Percentiles rank a stretch among this genome's conserved stretches.
phyloP scores from a whole-genome alignment of 2,888 invertebrate species.

The Scotopteryx bipunctaria region DNA sequence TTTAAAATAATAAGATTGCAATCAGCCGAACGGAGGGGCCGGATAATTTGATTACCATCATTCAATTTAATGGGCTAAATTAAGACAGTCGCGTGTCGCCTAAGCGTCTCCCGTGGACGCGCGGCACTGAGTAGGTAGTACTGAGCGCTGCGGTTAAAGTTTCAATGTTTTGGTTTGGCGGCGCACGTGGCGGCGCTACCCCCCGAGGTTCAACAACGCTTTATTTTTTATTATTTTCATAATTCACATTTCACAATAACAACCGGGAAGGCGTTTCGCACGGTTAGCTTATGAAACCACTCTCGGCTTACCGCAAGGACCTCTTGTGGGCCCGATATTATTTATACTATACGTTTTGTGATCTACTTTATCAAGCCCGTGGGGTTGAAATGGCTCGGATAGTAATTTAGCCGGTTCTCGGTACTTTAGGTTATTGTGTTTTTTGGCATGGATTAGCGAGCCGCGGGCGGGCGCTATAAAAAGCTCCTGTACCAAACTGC shows the following conservation, averaged over 20 bases:
- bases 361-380: slow-evolving; percentile 80
- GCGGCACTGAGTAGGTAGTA: too few species aligned
- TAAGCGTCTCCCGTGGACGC: slow-evolving; percentile 45
- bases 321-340: slow-evolving; percentile 75
- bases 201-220: slow-evolving; percentile 63
- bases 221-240: slow-evolving; percentile 83
- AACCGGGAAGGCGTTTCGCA: slow-evolving; percentile 82
- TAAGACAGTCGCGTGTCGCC: slow-evolving; percentile 74
- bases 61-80: slow-evolving; percentile 66
- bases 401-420: slow-evolving; percentile 70
- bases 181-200: slow-evolving; percentile 55
- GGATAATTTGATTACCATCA: slow-evolving; percentile 61
- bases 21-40: slow-evolving; percentile 29
- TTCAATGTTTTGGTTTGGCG: slow-evolving; percentile 76
- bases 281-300: slow-evolving; percentile 80
- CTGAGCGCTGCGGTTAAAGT: slow-evolving; percentile 67
- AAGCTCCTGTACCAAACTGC: slow-evolving; percentile 60
- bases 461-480: slow-evolving; percentile 67
- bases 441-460: slow-evolving; percentile 73
- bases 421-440: slow-evolving; percentile 74
- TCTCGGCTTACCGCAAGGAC: slow-evolving; percentile 77
- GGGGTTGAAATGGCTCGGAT: slow-evolving; percentile 75
- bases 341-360: slow-evolving; percentile 80
- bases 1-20: slow-evolving; percentile 34
- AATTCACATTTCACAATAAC: slow-evolving; percentile 82